Evolutionary conservation across 2,888 invertebrate species (phyloP).

Genomic region (Xiphydria camelus): DNA sequence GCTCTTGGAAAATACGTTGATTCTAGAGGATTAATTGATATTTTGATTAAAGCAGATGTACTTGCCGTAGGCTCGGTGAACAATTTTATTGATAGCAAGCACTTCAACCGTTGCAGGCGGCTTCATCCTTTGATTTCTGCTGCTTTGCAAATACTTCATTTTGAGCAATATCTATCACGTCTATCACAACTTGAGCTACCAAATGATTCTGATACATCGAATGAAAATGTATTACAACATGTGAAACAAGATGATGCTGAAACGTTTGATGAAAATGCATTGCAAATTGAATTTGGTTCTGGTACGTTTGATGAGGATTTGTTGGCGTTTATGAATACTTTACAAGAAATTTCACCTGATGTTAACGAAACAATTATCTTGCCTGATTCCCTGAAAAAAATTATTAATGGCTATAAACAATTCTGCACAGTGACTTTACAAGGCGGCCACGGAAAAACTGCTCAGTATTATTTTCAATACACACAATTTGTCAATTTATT

Average conservation of each 20-base stretch:
- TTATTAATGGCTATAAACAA: conserved; percentile 24
- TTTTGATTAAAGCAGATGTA: conserved; percentile 39
- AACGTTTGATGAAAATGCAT: too few species aligned
- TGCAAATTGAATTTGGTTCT: too few species aligned
- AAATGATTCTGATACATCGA: conserved; percentile 20
- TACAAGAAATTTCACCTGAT: too few species aligned
- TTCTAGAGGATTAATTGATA: conserved; percentile 39
- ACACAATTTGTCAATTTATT: conserved; percentile 18
- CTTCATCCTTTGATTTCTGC: conserved; percentile 37
- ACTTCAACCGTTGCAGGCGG: conserved; percentile 48
- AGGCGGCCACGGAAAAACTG: conserved; percentile 24
- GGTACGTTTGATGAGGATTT: too few species aligned
- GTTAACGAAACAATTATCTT: background rate
- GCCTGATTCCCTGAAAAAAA: background rate
- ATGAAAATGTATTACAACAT: too few species aligned
- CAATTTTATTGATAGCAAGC: conserved; percentile 43
- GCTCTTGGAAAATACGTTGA: conserved; percentile 44
- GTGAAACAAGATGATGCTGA: too few species aligned
- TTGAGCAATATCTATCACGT: conserved; percentile 37
- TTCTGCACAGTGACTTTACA: conserved; percentile 22
- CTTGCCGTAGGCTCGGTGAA: conserved; percentile 41
- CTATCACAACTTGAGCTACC: too few species aligned
- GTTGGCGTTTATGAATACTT: too few species aligned
- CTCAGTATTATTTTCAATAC: conserved; percentile 25
- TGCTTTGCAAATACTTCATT: conserved; percentile 40